Base-by-base conservation (phyloP, 1,140 invertebrate genomes). In the Meloidogyne floridensis region DNA sequence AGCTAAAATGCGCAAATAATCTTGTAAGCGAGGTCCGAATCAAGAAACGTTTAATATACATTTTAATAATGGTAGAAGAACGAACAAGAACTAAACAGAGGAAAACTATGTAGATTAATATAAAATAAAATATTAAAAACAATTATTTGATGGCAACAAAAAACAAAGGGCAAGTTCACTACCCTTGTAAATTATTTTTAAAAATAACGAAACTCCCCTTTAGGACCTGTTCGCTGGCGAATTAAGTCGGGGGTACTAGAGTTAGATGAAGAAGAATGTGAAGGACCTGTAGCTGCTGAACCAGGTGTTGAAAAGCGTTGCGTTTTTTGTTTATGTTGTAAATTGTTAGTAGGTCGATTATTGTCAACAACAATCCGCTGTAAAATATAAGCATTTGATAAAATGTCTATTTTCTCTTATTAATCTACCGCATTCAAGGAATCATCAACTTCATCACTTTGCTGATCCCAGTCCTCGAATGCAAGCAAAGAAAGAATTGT, bases 121-220 rank as follows among this genome's bases (percentile, higher is more conserved):
- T 54, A 54, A 65, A 32, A n/a, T 8, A n/a, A 65, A 65, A 65
- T 6, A 65, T 1, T n/a, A 2, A 65, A 47, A 65, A 18, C 4
- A 18, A n/a, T n/a, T 6, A 65, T n/a, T 65, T 65, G 10, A 65
- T 59, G 47, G 75, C 75, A 77, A 18, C n/a, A 18, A 18, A 20
- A 72, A 10, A 43, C 42, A 13, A 43, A 42, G 71, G 4, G 6
- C 3, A 42, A 78, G 8, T 13, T 7, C 47, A 6, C 15, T 9
- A 53, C 2, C n/a, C 59, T 7, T 65, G 4, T n/a, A n/a, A 18
- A n/a, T n/a, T 47, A 47, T 6, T 47, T 47, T 86, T 87, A 96
- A 92, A 97, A 96, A 91, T 97, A 97, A 91, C 95, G 93, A 91
- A 97, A 96, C 93, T 96, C 95, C 92, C 95, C 95, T 93, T 95